Base-by-base conservation (phyloP, 2,797 vertebrate species). In the Aulostomus chinensis region DNA sequence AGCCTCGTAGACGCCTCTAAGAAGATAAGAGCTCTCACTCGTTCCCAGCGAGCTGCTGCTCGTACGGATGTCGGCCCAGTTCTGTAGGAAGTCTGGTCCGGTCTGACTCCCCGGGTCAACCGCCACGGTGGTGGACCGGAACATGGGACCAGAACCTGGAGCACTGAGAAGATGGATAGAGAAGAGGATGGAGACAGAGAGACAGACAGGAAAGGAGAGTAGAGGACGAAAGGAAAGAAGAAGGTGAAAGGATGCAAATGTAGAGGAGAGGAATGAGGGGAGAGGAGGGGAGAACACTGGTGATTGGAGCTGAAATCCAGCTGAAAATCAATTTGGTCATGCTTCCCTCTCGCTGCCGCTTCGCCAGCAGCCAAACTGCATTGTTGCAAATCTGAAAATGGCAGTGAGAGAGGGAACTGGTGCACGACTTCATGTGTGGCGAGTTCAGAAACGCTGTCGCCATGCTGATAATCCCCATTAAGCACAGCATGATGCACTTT, bases 71-170 rank as follows among this genome's bases (percentile, higher is more conserved):
- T 74, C 46, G 24, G 38, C 57, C 76, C 60, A 65, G 52, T 72
- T 76, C 57, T 56, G 78, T 37, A 38, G 34, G 0, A 33, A 45
- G 45, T 52, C 24, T 2, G 53, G 53, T 41, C 63, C 20, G 35
- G 31, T 51, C 86, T 88, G 57, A 90, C 87, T 40, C 0, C 9
- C 42, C 17, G 78, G 80, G 73, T 85, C 91, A 29, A 99, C 93
- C 0, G 94, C 97, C 53, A 99, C 95, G 0, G 96, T 99, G 3
- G 97, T 99, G 69, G 96, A 98, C 73, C 95, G 94, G 86, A 99
- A 99, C 97, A 96, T 99, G 8, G 97, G 97, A 1, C 97, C 97
- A 1, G 95, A 97, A 68, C 97, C 97, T 13, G 95, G 94, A 81
- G 96, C 96, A 5, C 96, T 98, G 70, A 25, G 54, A 49, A 30